These are phyloP conservation scores for Australoheros scitulus DNA, from an alignment of 2,113 vertebrate genomes.

Conservation along the genomic window DNA sequence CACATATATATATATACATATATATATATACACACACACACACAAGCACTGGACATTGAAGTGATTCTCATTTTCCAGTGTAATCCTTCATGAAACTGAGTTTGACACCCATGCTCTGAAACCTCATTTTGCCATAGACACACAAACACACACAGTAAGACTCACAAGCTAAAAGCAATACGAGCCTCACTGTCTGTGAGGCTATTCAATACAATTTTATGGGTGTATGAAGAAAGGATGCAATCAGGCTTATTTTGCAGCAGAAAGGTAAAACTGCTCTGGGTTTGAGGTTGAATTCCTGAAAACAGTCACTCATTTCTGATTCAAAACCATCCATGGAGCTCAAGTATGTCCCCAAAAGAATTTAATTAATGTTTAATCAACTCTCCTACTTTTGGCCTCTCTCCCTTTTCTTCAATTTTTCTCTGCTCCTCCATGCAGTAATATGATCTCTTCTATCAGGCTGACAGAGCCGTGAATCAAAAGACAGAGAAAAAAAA, in stretches of 20 bases:
- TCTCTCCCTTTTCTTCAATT: conserved; percentile 28
- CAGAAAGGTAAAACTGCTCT: not conserved
- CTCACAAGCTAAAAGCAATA: not conserved
- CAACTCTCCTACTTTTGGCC: conserved; percentile 36
- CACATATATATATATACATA: no score
- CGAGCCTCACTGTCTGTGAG: not conserved
- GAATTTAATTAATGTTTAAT: conserved; percentile 10
- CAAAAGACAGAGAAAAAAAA: conserved; percentile 71
- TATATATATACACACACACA: no score
- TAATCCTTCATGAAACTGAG: no score
- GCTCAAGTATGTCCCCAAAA: not conserved
- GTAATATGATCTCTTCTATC: conserved; percentile 76
- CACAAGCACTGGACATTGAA: no score
- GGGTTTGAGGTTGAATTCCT: not conserved
- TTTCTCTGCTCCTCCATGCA: conserved; percentile 39
- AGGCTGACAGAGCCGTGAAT: conserved; percentile 72
- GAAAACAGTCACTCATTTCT: conserved; percentile 5
- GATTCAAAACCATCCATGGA: not conserved
- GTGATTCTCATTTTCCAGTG: no score
- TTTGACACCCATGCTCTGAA: not conserved
- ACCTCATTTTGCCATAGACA: not conserved
- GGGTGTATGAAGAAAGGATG: not conserved
- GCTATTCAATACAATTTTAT: not conserved
- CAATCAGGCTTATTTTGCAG: not conserved
- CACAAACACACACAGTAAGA: not conserved